Base-by-base conservation (phyloP, 1,140 invertebrate genomes). In the Drosophila pectinifera region DNA sequence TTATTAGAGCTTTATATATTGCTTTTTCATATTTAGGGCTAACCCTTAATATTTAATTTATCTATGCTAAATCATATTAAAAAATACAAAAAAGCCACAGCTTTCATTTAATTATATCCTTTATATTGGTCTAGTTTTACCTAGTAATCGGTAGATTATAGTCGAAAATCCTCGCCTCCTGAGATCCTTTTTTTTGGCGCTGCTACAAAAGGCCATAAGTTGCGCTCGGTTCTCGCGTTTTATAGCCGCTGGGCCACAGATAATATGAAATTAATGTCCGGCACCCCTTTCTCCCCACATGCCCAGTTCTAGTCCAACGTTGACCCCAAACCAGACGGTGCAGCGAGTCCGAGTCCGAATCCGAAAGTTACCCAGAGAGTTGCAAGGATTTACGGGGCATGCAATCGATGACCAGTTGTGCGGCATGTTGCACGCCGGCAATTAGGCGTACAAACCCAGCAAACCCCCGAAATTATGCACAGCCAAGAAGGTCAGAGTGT, bases 211-310 rank as follows among this genome's bases (percentile, higher is more conserved):
- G 48, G 46, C 67, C 61, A 53, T 62, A 67, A 65, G 80, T 73
- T 65, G 43, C 31, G 55, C 36, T 51, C 5, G 54, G 48, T 68
- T 61, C 69, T 51, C 72, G 69, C 70, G 70, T 80, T 86, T 89
- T 88, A 86, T 88, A 45, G 72, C 76, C 76, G 26, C 46, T 38
- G 65, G 65, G 80, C 72, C 62, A 57, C 79, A 73, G 83, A 89
- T 89, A 89, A 89, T 88, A 89, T 83, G 84, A 89, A 88, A 89
- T 88, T 83, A 89, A 88, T 88, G 80, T 76, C 55, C 53, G 31
- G 64, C 13, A 10, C 51, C 41, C 46, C 31, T 28, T 38, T 10
- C n/a, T n/a, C 11, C 28, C 18, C 39, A 5, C 18, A 10, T 16
- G 24, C 2, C 11, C 28, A 36, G 7, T n/a, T 28, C n/a, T 20